phyloP scores from a whole-genome alignment of 2,797 vertebrate genomes.

The Nasua narica region DNA sequence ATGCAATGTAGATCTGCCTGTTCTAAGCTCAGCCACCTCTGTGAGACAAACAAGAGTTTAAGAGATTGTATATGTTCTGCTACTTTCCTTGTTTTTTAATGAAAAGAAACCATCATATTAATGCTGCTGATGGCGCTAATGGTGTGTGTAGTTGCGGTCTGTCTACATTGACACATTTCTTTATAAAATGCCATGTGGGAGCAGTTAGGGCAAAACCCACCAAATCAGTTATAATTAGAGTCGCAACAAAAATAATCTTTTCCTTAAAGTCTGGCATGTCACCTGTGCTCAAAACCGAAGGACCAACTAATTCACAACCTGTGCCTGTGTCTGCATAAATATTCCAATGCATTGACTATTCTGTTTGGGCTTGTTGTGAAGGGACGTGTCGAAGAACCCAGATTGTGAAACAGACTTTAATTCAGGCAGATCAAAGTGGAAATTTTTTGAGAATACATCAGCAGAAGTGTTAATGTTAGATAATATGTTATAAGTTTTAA shows the following conservation, averaged over 20 bases:
- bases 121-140: neutral
- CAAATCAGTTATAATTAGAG: slow-evolving; percentile 21
- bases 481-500: slow-evolving; percentile 69
- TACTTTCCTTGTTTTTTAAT: neutral
- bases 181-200: neutral
- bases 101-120: neutral
- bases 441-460: slow-evolving; percentile 31
- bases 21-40: neutral
- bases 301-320: neutral
- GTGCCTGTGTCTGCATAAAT: neutral
- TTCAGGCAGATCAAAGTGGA: slow-evolving; percentile 38
- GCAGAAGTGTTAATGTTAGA: slow-evolving; percentile 47
- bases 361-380: neutral
- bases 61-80: neutral
- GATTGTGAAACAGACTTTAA: slow-evolving; percentile 55
- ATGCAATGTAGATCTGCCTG: neutral
- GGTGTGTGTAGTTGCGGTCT: neutral
- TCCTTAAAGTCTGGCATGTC: slow-evolving; percentile 1
- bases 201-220: neutral
- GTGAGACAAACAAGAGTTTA: neutral
- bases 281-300: neutral
- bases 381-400: neutral
- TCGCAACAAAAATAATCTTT: neutral
- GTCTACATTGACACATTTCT: neutral
- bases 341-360: neutral